These are phyloP conservation scores for Metopolophium dirhodum DNA, from an alignment of 1,140 invertebrate genomes.

Conservation along the genomic window DNA sequence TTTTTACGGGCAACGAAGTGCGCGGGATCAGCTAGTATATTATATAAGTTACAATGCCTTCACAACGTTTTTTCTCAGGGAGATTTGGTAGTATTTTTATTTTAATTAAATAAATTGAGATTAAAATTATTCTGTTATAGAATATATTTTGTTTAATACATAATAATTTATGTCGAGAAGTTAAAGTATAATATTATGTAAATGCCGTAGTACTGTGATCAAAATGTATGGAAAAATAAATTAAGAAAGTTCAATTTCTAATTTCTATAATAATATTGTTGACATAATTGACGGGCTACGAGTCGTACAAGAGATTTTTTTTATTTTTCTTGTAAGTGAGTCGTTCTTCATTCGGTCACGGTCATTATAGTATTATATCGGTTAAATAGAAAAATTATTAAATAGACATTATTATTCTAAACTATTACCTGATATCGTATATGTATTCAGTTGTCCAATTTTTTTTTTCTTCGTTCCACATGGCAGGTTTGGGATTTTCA, in stretches of 20 bases:
- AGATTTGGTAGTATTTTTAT: not conserved
- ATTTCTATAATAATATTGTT: not conserved
- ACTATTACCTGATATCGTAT: conserved; percentile 76
- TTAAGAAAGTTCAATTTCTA: not conserved
- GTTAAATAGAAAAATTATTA: too few species aligned
- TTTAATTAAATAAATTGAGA: too few species aligned
- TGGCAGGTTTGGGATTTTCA: conserved; percentile 79
- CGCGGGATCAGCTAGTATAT: too few species aligned
- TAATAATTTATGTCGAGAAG: not conserved
- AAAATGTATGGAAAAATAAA: too few species aligned
- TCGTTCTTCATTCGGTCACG: too few species aligned
- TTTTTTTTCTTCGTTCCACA: conserved; percentile 71
- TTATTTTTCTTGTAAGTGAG: too few species aligned
- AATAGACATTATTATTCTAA: not conserved
- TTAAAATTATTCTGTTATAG: not conserved
- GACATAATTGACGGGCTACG: too few species aligned
- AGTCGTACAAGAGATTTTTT: too few species aligned
- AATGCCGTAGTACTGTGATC: not conserved
- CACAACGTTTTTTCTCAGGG: too few species aligned
- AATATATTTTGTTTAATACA: not conserved
- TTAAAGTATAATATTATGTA: not conserved
- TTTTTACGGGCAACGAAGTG: too few species aligned
- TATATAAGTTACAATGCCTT: too few species aligned
- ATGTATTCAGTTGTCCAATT: conserved; percentile 78
- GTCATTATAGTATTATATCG: too few species aligned